Evolutionary conservation across 2,797 vertebrate genomes (phyloP), one percentile per base, ranked within the genome.

Genomic region (Rhabdophis nuchalis): DNA sequence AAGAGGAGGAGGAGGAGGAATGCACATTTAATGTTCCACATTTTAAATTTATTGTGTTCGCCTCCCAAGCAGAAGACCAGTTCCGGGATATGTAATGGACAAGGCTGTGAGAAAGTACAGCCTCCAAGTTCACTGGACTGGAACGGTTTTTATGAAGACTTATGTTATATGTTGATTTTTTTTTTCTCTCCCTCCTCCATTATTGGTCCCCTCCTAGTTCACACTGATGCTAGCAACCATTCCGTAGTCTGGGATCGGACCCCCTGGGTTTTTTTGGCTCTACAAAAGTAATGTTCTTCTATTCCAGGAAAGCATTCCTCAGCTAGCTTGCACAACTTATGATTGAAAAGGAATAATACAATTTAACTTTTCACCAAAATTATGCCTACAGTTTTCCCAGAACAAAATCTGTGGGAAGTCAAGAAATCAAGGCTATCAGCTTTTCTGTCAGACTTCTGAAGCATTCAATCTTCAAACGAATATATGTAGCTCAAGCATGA

Each of bases 291-390:
- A 88, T 16, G 32, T 68, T 89, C 85, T 85, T 52, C 88, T 32
- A 60, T 86, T 89, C 93, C 90, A 52, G 92, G 86, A 93, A 82
- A 77, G 52, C 23, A 25, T 20, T 89, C 5, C 46, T 92, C 25
- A 41, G 61, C 86, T 14, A 50, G 14, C 90, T 50, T 61, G 82
- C 77, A 29, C 91, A 54, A 20, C 13, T 23, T 27, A 5, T 0
- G 0, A 60, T 32, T 89, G 90, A 86, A 58, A 50, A 14, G 68
- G 64, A 91, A 91, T 56, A 89, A 14, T 3, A 25, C 3, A 85
- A 90, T 91, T 57, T 86, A 92, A 89, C 68, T 87, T 87, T 93
- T 50, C 86, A 86, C 58, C 53, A 82, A 54, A 50, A 32, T 52
- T 88, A 25, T 90, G 64, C 29, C 41, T 57, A 60, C 52, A 77